Evolutionary conservation across 2,797 vertebrate species (phyloP).

Genomic region (Chelidonichthys spinosus): DNA sequence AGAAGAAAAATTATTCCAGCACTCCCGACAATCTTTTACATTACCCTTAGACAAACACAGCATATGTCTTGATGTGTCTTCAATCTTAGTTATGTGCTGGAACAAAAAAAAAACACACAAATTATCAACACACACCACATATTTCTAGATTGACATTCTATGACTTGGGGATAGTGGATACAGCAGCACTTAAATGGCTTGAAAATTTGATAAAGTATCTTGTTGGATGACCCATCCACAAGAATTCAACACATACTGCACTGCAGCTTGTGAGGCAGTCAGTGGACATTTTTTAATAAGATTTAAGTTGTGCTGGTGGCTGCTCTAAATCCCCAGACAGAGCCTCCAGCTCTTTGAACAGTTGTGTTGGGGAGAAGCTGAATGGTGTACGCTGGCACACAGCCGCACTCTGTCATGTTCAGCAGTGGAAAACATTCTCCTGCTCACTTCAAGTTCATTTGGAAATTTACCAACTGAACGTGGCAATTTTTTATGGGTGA

Average conservation of each 20-base stretch:
- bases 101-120: slow-evolving; percentile 43
- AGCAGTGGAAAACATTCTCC: slow-evolving; percentile 61
- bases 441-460: slow-evolving; percentile 57
- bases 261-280: slow-evolving; percentile 65
- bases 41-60: slow-evolving; percentile 18
- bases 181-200: slow-evolving; percentile 38
- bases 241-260: slow-evolving; percentile 48
- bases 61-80: slow-evolving; percentile 17
- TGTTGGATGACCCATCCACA: slow-evolving; percentile 40
- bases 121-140: slow-evolving; percentile 8
- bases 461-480: slow-evolving; percentile 59
- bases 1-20: slow-evolving; percentile 38
- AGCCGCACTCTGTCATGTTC: slow-evolving; percentile 76
- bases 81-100: slow-evolving; percentile 15
- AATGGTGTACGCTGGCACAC: slow-evolving; percentile 63
- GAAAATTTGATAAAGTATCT: slow-evolving; percentile 47
- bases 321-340: slow-evolving; percentile 73
- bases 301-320: slow-evolving; percentile 72
- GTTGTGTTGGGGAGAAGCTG: slow-evolving; percentile 58
- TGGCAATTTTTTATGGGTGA: slow-evolving; percentile 38
- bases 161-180: slow-evolving; percentile 39
- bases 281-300: slow-evolving; percentile 69
- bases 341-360: slow-evolving; percentile 73
- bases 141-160: slow-evolving; percentile 11
- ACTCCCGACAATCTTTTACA: slow-evolving; percentile 12